These are phyloP conservation scores for Bucorvus abyssinicus DNA, from an alignment of 2,797 vertebrate genomes.

Conservation along the genomic window DNA sequence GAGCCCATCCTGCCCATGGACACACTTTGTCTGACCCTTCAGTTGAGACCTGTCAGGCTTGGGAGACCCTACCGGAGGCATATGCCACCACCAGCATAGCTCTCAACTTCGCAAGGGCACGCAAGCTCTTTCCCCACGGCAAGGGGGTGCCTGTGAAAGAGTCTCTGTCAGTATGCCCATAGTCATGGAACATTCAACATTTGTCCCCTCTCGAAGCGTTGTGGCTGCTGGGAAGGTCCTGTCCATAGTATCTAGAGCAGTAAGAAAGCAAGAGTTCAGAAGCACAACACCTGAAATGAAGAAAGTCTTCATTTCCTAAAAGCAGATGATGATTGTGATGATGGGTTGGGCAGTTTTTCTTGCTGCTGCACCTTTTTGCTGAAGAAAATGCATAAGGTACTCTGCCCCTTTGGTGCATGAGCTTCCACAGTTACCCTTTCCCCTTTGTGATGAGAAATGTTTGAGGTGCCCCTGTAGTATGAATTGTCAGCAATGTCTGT, in stretches of 20 bases:
- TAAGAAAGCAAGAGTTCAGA: not conserved
- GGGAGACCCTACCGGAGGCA: too few relatives aligned
- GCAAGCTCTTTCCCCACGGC: too few relatives aligned
- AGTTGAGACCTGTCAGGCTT: too few relatives aligned
- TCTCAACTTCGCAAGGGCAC: too few relatives aligned
- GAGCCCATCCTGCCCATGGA: too few relatives aligned
- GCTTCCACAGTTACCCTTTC: not conserved
- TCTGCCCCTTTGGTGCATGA: not conserved
- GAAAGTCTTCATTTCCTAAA: not conserved
- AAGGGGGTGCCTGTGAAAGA: too few relatives aligned
- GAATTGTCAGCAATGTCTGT: not conserved
- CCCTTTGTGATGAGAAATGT: not conserved
- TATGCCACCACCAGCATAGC: too few relatives aligned
- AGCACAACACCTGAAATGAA: not conserved
- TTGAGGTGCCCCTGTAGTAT: not conserved
- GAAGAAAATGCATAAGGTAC: not conserved
- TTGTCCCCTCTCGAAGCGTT: accelerated
- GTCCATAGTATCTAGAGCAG: not conserved
- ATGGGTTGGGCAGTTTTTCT: not conserved
- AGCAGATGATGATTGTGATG: not conserved
- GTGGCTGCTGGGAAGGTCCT: not conserved
- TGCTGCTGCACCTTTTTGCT: not conserved
- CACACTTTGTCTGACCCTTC: too few relatives aligned
- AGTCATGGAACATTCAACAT: not conserved
- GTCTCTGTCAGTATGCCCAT: not conserved